Conservation (phyloP, 2,888 invertebrate species). For the Neoitamus cyanurus region DNA sequence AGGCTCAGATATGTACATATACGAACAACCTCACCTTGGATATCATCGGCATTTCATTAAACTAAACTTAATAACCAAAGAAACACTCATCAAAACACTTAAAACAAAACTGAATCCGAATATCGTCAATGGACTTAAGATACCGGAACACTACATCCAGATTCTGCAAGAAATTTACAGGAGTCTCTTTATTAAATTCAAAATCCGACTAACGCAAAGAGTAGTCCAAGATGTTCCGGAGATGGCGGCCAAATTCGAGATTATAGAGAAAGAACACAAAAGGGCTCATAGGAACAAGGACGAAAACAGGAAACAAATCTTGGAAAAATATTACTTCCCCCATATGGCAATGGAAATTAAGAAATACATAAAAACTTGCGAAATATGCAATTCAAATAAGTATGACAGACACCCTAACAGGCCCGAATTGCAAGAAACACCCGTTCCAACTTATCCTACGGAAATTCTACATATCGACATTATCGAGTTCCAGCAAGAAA, state of each 20-base stretch:
- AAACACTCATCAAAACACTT: neutral
- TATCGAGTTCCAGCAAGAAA: too few species aligned
- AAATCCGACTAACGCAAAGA: neutral
- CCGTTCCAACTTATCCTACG: too few species aligned
- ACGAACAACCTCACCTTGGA: constrained; percentile 49
- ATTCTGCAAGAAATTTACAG: constrained; percentile 7
- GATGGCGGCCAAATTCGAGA: neutral
- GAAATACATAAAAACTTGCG: too few species aligned
- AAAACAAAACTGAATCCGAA: neutral
- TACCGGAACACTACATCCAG: neutral
- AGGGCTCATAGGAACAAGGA: neutral
- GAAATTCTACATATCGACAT: too few species aligned
- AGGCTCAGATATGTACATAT: neutral
- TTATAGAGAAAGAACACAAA: neutral
- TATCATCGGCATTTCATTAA: constrained; percentile 14
- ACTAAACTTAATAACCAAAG: constrained; percentile 15
- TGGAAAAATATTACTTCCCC: constrained; percentile 18
- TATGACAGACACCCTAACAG: too few species aligned
- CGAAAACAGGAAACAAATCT: neutral
- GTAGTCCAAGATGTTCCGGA: neutral
- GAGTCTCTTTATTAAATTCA: neutral
- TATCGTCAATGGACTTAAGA: neutral
- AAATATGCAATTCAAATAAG: too few species aligned
- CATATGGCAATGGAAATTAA: too few species aligned
- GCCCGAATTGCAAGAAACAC: too few species aligned